Evolutionary conservation across 1,140 invertebrate species (phyloP), one percentile per base, ranked within the genome.

Genomic region (Eurosta solidaginis): DNA sequence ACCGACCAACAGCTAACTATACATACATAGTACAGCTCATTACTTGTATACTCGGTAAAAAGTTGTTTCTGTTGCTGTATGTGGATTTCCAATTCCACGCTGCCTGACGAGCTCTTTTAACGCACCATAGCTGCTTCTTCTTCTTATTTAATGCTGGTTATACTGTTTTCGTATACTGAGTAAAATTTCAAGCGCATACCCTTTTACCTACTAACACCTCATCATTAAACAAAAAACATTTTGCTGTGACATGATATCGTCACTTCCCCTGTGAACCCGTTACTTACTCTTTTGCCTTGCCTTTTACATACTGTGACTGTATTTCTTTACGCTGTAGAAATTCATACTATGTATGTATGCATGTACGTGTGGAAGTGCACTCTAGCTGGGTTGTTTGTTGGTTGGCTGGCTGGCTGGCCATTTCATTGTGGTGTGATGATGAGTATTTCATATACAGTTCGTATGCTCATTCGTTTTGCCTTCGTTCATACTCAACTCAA

Each of bases 401-500:
- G 50, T 22, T 27, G 20, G 50, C 6, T 49, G 52, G 52, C 17
- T 54, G 52, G 52, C 59, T 68, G 59, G 59, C 40, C 59, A 68
- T 68, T 68, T 68, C 33, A 68, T 33, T 68, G 59, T 68, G 59
- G 59, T 68, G 59, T 68, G 59, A 68, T n/a, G n/a, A n/a, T 68
- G 59, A 68, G 59, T 68, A 68, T 68, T 68, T 40, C 59, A 68
- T 68, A 40, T n/a, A n/a, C n/a, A 29, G 59, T 68, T 68, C 59
- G 59, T 68, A 68, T 40, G 59, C 59, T 68, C 59, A 33, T 68
- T 68, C 59, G 59, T 68, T n/a, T 68, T 40, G 59, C 59, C 59
- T 68, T 68, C 59, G 59, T 68, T 68, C 17, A 36, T 36, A 68
- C 59, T 68, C 33, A 42, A 68, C 59, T 68, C 59, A 68, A 68